These are phyloP conservation scores for Microplitis mediator DNA, from an alignment of 1,140 invertebrate species.

Conservation along the genomic window DNA sequence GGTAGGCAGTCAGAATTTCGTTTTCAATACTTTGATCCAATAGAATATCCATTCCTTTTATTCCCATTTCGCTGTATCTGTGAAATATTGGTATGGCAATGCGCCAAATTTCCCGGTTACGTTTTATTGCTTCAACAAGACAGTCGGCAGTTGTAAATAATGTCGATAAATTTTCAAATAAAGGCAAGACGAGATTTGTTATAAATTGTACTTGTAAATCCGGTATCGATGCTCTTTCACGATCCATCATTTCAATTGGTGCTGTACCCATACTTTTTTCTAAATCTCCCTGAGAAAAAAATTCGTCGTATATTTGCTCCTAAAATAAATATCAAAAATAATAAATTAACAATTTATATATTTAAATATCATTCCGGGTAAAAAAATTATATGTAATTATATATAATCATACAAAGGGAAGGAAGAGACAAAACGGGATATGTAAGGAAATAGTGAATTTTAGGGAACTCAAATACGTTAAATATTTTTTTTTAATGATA, in stretches of 20 bases:
- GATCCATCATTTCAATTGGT: slow-evolving; percentile 82
- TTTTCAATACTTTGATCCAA: slow-evolving; percentile 43
- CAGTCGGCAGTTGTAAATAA: slow-evolving; percentile 46
- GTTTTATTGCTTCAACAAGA: slow-evolving; percentile 41
- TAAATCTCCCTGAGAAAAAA: slow-evolving; percentile 86
- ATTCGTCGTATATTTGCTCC: slow-evolving; percentile 82
- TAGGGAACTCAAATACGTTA: too few relatives aligned
- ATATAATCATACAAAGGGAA: too few relatives aligned
- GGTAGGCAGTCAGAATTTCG: slow-evolving; percentile 38
- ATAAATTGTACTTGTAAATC: slow-evolving; percentile 83
- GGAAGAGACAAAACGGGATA: too few relatives aligned
- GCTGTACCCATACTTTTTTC: slow-evolving; percentile 81
- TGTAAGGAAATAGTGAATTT: too few relatives aligned
- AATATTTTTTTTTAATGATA: too few relatives aligned
- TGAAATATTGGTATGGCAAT: slow-evolving; percentile 41
- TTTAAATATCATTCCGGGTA: too few relatives aligned
- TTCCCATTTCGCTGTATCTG: slow-evolving; percentile 40
- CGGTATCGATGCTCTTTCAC: slow-evolving; percentile 81
- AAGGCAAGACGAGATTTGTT: slow-evolving; percentile 56
- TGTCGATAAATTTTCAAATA: slow-evolving; percentile 54
- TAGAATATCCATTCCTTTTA: slow-evolving; percentile 45
- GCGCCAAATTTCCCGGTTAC: slow-evolving; percentile 47
- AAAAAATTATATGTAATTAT: too few relatives aligned
- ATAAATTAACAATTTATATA: not conserved
- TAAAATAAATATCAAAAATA: slow-evolving; percentile 48